Base-by-base conservation (phyloP, 2,888 invertebrate genomes). In the Antitype chi region DNA sequence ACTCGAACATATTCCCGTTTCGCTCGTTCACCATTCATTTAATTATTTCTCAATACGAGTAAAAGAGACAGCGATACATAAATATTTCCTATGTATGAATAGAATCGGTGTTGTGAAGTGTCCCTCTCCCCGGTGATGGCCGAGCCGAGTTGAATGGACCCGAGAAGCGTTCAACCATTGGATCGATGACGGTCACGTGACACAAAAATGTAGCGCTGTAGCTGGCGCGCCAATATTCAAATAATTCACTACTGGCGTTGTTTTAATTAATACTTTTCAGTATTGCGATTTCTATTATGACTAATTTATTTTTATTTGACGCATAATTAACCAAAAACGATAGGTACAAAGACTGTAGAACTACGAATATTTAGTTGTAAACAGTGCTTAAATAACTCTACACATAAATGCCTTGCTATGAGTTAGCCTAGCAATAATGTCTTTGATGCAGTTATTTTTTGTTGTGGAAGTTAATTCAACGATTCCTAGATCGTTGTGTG, bases 81-180 rank as follows among this genome's bases (percentile, higher is more conserved):
- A 94, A 95, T 95, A 95, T 94, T 94, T 95, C 93, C 94, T 95
- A 95, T 93, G 95, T 95, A 96, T 96, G 96, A 96, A 96, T 95
- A 96, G 95, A 95, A 95, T 94, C 92, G 91, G 94, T 94, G 94
- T 95, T 94, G 93, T 95, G 95, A 96, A 95, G 95, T 95, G 93
- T 94, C 92, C 94, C 94, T 92, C 94, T 94, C 93, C 93, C 93
- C 94, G 92, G 92, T 92, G 89, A 90, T 91, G 91, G 90, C 90
- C 94, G 93, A 94, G 93, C 92, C 91, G 96, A 97, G 97, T 97
- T 97, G 97, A 97, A 97, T 97, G 97, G 97, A 97, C 97, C 96
- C 96, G 95, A 94, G 96, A 96, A 96, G 96, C 96, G 95, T 92
- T 96, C 96, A 94, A 92, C 96, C 94, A 97, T 97, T 97, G 97